A percentile compares a stretch with the other conserved stretches of the same genome.
Evolutionary conservation across 2,113 vertebrate species (phyloP).

Genomic region (Rhinoderma darwinii): DNA sequence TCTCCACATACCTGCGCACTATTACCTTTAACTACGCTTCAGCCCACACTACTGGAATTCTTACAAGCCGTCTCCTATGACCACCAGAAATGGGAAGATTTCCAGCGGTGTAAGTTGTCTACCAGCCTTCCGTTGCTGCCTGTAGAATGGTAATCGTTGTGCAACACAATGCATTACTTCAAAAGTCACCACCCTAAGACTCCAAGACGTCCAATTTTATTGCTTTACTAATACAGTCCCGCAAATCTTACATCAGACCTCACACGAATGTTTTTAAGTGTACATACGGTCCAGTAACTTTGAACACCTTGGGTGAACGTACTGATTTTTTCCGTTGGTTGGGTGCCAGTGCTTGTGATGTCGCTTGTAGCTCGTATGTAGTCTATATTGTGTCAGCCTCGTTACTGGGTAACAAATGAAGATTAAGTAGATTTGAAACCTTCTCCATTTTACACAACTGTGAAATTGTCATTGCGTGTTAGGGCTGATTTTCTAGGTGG

Average conservation of each 20-base stretch:
- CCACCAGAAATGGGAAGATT: not conserved
- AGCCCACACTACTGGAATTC: not conserved
- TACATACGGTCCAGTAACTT: not conserved
- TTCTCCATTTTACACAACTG: not conserved
- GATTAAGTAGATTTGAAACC: not conserved
- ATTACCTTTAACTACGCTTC: constrained; percentile 7
- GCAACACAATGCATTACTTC: not conserved
- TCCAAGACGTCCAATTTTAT: not conserved
- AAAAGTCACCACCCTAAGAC: not conserved
- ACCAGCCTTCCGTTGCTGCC: not conserved
- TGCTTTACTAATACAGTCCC: not conserved
- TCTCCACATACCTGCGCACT: not conserved
- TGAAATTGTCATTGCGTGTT: not conserved
- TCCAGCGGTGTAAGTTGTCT: not conserved
- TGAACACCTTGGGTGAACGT: not conserved
- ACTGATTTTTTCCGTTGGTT: not conserved
- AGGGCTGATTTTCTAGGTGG: not conserved
- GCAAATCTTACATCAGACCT: not conserved
- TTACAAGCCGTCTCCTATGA: too few relatives aligned
- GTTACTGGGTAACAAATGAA: not conserved
- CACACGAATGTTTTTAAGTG: not conserved
- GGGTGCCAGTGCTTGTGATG: not conserved
- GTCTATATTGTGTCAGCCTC: not conserved
- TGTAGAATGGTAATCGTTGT: not conserved
- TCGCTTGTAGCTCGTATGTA: not conserved